Base-by-base conservation (phyloP, 2,888 invertebrate genomes). In the Odontothrips loti region DNA sequence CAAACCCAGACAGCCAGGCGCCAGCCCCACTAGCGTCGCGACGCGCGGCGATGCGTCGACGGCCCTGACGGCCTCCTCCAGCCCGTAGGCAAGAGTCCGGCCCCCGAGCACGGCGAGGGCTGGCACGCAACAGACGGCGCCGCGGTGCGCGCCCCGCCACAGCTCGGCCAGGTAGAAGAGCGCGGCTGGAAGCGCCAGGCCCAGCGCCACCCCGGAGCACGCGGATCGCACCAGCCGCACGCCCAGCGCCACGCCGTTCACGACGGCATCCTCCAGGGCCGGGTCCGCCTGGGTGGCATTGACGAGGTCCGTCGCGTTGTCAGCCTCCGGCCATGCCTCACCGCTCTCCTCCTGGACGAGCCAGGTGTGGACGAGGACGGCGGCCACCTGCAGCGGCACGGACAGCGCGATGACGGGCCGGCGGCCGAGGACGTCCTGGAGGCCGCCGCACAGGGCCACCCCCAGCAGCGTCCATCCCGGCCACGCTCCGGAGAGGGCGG, bases 311-410 rank as follows among this genome's bases (percentile, higher is more conserved):
- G 34, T 43, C 34, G 34, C 34, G 34, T 43, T 43, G 34, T 43
- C 34, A 2, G 2, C 34, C 34, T 43, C 34, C 34, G 34, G 34
- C 34, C 34, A 43, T 6, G 34, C 34, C 34, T 43, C 34, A 27
- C 27, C 27, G 27, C 10, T 10, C 2, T 75, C 68, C 0, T 75
- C 68, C 23, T 1, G 27, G 68, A 75, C 68, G 27, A 75, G 68
- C 68, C n/a, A 27, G 68, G 23, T 27, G 23, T 75, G 68, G 23
- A 75, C 23, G 23, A 75, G 68, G 27, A 12, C 23, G 23, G 68
- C 68, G 27, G 27, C 23, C 68, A 75, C 68, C 68, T 75, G 68
- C 68, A 75, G 68, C 68, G 68, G 68, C 27, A 27, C 68, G 68
- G 68, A 27, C 23, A 75, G 68, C 23, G 68, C 68, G 68, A 75